Conservation (phyloP, 92 coral and sea anemone genomes). For the Parazoanthus atlanticus region DNA sequence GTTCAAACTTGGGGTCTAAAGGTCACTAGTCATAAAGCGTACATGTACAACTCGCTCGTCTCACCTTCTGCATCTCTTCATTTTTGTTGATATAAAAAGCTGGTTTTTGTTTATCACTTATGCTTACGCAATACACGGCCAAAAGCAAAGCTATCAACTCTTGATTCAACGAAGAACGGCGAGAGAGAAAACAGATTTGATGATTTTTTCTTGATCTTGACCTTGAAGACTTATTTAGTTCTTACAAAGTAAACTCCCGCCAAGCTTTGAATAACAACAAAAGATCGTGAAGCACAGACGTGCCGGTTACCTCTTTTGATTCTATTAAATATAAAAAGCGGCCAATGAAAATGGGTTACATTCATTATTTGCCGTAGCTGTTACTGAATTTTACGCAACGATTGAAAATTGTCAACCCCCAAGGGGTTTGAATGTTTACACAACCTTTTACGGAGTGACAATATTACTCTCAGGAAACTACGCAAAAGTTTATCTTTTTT, state of each 20-base stretch:
- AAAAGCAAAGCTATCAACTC: background rate
- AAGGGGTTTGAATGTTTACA: slow-evolving; percentile 36
- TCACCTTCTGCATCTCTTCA: background rate
- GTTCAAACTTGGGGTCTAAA: background rate
- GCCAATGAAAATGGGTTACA: background rate
- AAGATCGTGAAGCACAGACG: background rate
- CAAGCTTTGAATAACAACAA: slow-evolving; percentile 5
- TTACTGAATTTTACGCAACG: slow-evolving; percentile 25
- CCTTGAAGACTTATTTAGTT: slow-evolving; percentile 6
- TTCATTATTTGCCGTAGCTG: slow-evolving; percentile 1
- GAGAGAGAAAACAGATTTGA: slow-evolving; percentile 14
- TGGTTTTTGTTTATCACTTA: background rate
- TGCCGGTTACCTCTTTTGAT: slow-evolving; percentile 34
- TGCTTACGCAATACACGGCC: background rate
- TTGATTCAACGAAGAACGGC: background rate
- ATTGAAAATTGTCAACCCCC: background rate
- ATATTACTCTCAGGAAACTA: background rate
- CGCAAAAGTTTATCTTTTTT: background rate
- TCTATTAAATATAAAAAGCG: slow-evolving; percentile 7
- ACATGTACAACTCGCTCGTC: background rate
- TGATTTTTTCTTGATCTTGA: background rate
- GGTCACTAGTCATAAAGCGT: background rate
- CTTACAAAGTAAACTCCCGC: slow-evolving; percentile 29
- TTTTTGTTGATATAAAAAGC: background rate
- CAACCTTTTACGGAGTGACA: background rate